A percentile compares a stretch with the other conserved stretches of the same genome.
Evolutionary conservation across 1,140 invertebrate genomes (phyloP).

Genomic region (Diorhabda sublineata): DNA sequence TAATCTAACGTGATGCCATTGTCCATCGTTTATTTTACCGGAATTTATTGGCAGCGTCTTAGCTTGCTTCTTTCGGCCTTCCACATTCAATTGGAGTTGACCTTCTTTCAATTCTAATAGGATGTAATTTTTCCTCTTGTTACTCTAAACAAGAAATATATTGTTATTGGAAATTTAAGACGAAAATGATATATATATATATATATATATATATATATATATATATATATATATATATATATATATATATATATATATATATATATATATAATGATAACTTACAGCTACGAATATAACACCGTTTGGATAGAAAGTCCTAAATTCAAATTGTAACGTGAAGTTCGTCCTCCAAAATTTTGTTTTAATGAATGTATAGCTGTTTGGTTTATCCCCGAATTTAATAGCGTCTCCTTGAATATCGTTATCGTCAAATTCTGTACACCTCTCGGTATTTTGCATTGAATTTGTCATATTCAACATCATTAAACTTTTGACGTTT

Average conservation of each 20-base stretch:
- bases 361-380: slow-evolving; percentile 69
- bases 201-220: no score
- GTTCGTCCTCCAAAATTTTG: slow-evolving; percentile 63
- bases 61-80: slow-evolving; percentile 62
- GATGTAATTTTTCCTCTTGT: slow-evolving; percentile 47
- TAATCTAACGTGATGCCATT: slow-evolving; percentile 75
- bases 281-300: slow-evolving; percentile 73
- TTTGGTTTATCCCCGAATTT: slow-evolving; percentile 79
- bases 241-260: not conserved
- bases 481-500: slow-evolving; percentile 13
- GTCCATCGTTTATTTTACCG: slow-evolving; percentile 69
- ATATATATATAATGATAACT: not conserved
- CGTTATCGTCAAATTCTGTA: slow-evolving; percentile 66
- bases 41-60: slow-evolving; percentile 54
- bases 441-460: slow-evolving; percentile 51
- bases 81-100: slow-evolving; percentile 63
- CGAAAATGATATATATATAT: no score
- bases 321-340: slow-evolving; percentile 79
- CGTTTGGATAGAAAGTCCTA: slow-evolving; percentile 80
- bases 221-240: not conserved
- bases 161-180: not conserved
- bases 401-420: slow-evolving; percentile 72
- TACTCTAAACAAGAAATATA: slow-evolving; percentile 13
- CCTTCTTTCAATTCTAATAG: slow-evolving; percentile 69
- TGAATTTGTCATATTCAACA: slow-evolving; percentile 18